Base-by-base conservation (phyloP, 2,113 vertebrate genomes). In the Puma concolor region DNA sequence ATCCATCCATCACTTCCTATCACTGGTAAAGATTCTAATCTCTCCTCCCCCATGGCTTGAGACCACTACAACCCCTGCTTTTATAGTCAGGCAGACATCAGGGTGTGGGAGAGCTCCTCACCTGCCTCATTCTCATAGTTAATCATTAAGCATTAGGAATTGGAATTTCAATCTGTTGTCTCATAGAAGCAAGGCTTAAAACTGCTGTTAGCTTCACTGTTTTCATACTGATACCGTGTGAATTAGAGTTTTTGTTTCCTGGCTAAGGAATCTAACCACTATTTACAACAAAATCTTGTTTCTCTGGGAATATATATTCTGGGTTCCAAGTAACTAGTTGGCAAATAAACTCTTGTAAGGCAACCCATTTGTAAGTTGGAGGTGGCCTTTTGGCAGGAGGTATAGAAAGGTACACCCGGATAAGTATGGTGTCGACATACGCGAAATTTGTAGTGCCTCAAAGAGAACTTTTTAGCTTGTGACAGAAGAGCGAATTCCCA, bases 221-320 rank as follows among this genome's bases (percentile, higher is more conserved):
- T 81, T 86, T 87, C 86, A 38, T 92, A 72, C 7, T 67, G n/a
- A 38, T 23, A 69, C 23, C 29, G 15, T 60, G 7, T 89, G 16
- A 93, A 4, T 93, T 81, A 94, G 54, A 54, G 15, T 66, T 93
- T 60, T 57, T 54, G 15, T 86, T 86, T n/a, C 8, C 48, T 82
- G 21, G 41, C 41, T 83, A 44, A 76, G 33, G 36, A 85, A 88
- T 79, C 33, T 79, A 50, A 74, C 33, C 36, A 77, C 84, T 77
- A 69, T 82, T 97, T 94, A 48, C 6, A 91, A 57, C 8, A 63
- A 17, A 69, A 9, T 91, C 57, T 83, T 92, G 0, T 83, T 89
- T 77, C 38, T 93, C 64, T 93, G 91, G 71, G 63, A 80, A 48
- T 96, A 29, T 85, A 41, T 91, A 76, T 69, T 88, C 54, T 83